These are phyloP conservation scores for Microcebus ravelobensis DNA, from an alignment of 2,113 vertebrate genomes.

Conservation along the genomic window DNA sequence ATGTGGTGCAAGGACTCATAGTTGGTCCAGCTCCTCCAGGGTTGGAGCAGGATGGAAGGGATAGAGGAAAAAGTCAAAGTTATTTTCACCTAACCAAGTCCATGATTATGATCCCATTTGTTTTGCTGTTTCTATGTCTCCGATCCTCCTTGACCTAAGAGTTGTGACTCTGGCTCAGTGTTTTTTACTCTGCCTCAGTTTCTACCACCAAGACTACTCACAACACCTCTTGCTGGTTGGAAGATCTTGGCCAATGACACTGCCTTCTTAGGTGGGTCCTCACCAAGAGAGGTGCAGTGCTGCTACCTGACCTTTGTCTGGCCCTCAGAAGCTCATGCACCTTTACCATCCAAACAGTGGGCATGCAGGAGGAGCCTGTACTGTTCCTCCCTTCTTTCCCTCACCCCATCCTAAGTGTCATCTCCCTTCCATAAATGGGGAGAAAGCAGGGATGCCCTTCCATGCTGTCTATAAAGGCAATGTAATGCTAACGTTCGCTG, in stretches of 20 bases:
- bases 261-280: background rate
- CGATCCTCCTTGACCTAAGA: background rate
- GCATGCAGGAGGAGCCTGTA: background rate
- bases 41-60: background rate
- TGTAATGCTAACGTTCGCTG: background rate
- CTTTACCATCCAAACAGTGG: background rate
- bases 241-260: background rate
- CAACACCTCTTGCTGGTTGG: background rate
- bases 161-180: background rate
- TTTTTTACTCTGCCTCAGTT: background rate
- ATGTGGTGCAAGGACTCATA: background rate
- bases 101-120: background rate
- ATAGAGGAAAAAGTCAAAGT: background rate
- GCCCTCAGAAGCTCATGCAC: background rate
- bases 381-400: background rate
- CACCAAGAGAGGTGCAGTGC: background rate
- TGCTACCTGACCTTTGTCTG: background rate
- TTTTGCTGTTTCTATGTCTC: background rate
- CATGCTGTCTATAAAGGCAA: background rate
- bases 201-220: background rate
- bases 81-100: background rate
- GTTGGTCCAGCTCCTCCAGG: background rate
- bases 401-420: background rate
- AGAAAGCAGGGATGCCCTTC: background rate
- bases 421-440: background rate